These are phyloP conservation scores for Steinernema khuongi DNA, from an alignment of 1,140 invertebrate species.

Conservation along the genomic window DNA sequence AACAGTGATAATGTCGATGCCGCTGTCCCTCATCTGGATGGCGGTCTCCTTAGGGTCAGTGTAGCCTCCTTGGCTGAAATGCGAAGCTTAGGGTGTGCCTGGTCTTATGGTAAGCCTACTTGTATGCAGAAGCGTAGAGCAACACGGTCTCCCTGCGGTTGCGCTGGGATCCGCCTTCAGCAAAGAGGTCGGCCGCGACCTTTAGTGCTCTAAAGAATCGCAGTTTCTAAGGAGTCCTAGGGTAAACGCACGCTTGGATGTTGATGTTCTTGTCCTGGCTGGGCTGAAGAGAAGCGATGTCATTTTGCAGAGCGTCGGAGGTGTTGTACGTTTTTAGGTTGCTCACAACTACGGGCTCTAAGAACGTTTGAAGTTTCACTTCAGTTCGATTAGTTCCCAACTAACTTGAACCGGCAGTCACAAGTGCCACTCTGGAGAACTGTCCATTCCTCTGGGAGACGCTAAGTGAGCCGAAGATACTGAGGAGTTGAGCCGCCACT, in stretches of 20 bases:
- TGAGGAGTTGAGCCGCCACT: background rate
- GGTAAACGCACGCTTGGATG: background rate
- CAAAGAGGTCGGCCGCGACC: background rate
- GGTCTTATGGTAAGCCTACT: background rate
- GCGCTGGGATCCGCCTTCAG: background rate
- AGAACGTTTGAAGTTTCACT: too few species aligned
- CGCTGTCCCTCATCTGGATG: background rate
- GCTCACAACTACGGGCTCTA: background rate
- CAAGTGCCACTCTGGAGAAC: background rate
- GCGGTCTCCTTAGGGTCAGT: background rate
- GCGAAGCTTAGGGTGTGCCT: background rate
- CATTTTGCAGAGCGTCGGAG: background rate
- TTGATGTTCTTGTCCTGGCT: background rate
- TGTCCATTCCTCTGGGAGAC: background rate
- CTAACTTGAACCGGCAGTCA: background rate
- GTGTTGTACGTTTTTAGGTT: background rate
- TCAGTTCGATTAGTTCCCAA: too few species aligned
- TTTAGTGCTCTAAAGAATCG: background rate
- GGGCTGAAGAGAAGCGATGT: background rate
- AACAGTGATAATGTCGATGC: background rate
- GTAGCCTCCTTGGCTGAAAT: constrained; percentile 5
- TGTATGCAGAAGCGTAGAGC: background rate
- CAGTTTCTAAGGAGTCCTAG: background rate
- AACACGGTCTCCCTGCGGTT: background rate
- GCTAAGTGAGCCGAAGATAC: background rate